phyloP scores from a whole-genome alignment of 2,113 vertebrate species.

The Egretta garzetta region DNA sequence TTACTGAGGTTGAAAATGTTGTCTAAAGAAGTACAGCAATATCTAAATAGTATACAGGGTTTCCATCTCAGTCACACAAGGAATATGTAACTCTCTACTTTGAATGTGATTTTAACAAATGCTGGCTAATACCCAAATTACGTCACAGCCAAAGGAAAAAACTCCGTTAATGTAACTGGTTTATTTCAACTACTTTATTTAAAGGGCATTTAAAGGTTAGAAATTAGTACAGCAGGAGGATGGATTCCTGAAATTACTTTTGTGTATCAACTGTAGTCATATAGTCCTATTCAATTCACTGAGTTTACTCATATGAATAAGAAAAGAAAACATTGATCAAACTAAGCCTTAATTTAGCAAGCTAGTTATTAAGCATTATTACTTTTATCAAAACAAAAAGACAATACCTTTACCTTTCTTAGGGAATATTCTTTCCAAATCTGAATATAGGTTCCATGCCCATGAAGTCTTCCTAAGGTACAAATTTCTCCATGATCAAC shows the following conservation, averaged over 20 bases:
- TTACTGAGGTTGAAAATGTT: constrained; percentile 1
- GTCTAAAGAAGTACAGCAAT: background rate
- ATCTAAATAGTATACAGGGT: background rate
- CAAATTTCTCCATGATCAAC: constrained; percentile 57
- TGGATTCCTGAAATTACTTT: background rate
- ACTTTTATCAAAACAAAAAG: constrained; percentile 20
- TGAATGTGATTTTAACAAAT: background rate
- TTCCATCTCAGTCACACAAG: background rate
- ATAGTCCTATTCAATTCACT: background rate
- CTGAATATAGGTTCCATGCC: constrained; percentile 28
- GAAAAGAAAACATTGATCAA: background rate
- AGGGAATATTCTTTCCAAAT: constrained; percentile 43
- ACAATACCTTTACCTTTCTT: constrained; percentile 49
- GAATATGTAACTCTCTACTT: background rate
- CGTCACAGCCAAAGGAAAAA: constrained; percentile 7
- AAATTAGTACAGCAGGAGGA: background rate
- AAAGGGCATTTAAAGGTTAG: background rate
- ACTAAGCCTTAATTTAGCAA: background rate
- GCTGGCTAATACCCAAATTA: background rate
- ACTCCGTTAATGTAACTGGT: background rate
- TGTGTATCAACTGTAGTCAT: background rate
- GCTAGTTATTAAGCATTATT: background rate
- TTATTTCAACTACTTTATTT: background rate
- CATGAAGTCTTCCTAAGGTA: constrained; percentile 61
- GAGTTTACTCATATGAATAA: background rate